Base-by-base conservation (phyloP, 35 echinoderm and acorn worm species). In the Stichopus chloronotus region DNA sequence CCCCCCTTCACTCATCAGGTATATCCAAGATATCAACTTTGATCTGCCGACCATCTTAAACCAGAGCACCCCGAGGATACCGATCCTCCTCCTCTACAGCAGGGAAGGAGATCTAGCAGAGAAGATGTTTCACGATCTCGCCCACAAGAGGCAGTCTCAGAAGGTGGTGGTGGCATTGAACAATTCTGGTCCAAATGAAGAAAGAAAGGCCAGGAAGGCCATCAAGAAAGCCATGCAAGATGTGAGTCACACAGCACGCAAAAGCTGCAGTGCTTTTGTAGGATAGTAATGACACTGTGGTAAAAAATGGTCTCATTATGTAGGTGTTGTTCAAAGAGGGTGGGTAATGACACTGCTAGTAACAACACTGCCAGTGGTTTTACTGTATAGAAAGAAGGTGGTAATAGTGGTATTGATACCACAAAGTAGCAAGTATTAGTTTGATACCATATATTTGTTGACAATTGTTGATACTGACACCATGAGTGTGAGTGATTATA, bases 221-320 rank as follows among this genome's bases (percentile, higher is more conserved):
- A 78, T 98, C 22, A 90, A 96, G 72, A 94, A 92, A n/a, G 97
- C 95, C 13, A 98, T 98, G 95, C 93, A 96, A 59, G 95, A 98
- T 92, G 97, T 98, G 76, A 92, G 86, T 56, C 56, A 16, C 7
- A 16, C 78, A 81, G 25, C 52, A 5, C 78, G 24, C 1, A 74
- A 20, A 74, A 16, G 8, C 14, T 10, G 59, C 59, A 61, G 59
- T 61, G 59, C 8, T 72, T 4, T 72, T 1, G 13, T 22, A 1
- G 69, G 4, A 21, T 72, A 72, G 13, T 72, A 2, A 16, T 72
- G 69, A 72, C 22, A 21, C 13, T 72, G 13, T 72, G 69, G 22
- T 22, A 72, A 21, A 21, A 72, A 72, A 1, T 22, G 22, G 22
- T 16, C 13, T 1, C 13, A 72, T 16, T 72, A 72, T 72, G 13